Base-by-base conservation (phyloP, 1,140 invertebrate species). In the Drosophila setifemur region DNA sequence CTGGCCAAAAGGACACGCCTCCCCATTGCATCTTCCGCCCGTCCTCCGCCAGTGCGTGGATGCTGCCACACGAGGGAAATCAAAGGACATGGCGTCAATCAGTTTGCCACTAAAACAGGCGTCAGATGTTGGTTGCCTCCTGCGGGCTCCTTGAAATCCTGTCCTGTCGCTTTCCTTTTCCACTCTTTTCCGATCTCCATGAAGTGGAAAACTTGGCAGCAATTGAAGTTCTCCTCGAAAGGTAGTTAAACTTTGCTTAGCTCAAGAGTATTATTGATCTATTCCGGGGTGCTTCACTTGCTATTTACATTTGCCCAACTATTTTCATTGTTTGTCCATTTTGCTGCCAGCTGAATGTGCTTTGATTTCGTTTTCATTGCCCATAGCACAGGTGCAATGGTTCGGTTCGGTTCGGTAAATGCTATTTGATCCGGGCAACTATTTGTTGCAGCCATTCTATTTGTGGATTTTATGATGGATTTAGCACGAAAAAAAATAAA, bases 51-150 rank as follows among this genome's bases (percentile, higher is more conserved):
- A 52, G 43, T 72, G 54, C 69, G 45, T 44, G 57, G 28, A 16
- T 63, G 55, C 49, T 25, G 66, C 44, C 48, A 67, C 76, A 82
- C 72, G 52, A 76, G 76, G 76, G 77, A 82, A 79, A 79, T 79
- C 76, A 75, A 79, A 79, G 67, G 76, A 79, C 72, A 66, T 60
- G 77, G 47, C 57, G 76, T 82, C 76, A 79, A 79, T 82, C 76
- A 79, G 69, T 67, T 63, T 78, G 72, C 31, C 63, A 74, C 53
- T 39, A 54, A 72, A 71, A 29, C 55, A 48, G 33, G 64, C 12
- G 21, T 5, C 53, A 57, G 47, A 57, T 35, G 47, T 25, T 31
- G 43, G 42, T 31, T 23, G 19, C 33, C 35, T 58, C 21, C 49
- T 79, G 76, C 72, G 55, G 70, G 70, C 47, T 48, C 12, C 9